phyloP scores from a whole-genome alignment of 2,113 vertebrate species.

The Falco punctatus region DNA sequence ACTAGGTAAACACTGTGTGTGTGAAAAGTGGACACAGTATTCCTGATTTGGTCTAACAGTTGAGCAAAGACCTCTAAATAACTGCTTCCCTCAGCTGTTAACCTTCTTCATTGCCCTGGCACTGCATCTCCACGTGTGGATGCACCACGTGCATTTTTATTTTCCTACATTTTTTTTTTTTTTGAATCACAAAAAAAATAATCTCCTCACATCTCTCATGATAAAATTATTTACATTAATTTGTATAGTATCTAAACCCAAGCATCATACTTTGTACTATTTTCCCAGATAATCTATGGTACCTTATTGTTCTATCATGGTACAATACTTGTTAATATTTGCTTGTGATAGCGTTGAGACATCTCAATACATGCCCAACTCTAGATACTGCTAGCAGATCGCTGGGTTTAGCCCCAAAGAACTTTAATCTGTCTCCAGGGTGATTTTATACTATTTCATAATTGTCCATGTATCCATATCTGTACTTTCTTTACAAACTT shows the following conservation, averaged over 20 bases:
- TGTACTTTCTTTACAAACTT: background rate
- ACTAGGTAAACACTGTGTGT: background rate
- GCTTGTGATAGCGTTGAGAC: background rate
- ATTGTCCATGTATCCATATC: background rate
- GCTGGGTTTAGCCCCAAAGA: background rate
- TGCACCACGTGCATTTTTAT: background rate
- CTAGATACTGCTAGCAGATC: background rate
- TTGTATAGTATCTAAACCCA: background rate
- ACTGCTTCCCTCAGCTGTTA: background rate
- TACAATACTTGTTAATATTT: background rate
- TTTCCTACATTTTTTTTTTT: background rate
- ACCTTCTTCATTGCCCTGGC: background rate
- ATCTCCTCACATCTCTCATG: background rate
- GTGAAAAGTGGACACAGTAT: background rate
- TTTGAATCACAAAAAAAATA: background rate
- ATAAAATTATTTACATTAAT: background rate
- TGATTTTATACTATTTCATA: background rate
- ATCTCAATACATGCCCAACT: background rate
- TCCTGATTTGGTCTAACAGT: background rate
- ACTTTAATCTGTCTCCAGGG: background rate
- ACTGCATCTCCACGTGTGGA: background rate
- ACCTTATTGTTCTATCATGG: background rate
- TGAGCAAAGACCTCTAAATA: background rate
- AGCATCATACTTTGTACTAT: background rate
- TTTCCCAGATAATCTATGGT: background rate